Percentiles rank a stretch among this genome's conserved stretches.
Evolutionary conservation across 2,113 vertebrate genomes (phyloP).

Genomic region (Pycnonotus jocosus): DNA sequence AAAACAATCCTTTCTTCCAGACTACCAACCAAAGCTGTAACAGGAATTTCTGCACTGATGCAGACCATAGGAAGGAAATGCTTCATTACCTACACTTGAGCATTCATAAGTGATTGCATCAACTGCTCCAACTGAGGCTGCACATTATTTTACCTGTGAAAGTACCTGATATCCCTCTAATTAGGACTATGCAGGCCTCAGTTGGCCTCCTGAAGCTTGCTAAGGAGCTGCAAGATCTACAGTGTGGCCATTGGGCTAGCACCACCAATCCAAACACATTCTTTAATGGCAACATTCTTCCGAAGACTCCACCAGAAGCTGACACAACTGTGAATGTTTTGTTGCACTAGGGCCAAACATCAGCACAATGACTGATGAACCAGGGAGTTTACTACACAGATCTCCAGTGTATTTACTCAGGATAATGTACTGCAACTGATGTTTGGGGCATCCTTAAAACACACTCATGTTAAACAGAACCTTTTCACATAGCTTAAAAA

Average conservation of each 20-base stretch:
- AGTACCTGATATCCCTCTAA: not conserved
- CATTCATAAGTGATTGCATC: constrained; percentile 42
- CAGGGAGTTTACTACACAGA: not conserved
- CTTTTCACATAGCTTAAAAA: not conserved
- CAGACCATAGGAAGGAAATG: constrained; percentile 35
- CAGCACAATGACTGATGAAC: not conserved
- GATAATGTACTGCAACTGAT: not conserved
- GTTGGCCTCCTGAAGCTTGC: not conserved
- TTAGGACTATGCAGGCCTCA: not conserved
- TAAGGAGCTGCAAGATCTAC: constrained; percentile 4
- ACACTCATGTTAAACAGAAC: not conserved
- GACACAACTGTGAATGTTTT: not conserved
- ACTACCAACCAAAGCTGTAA: constrained; percentile 31
- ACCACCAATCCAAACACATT: constrained; percentile 5
- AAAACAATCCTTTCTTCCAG: constrained; percentile 37
- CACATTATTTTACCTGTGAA: constrained; percentile 38
- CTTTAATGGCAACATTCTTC: constrained; percentile 24
- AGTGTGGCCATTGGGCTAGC: not conserved
- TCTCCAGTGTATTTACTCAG: not conserved
- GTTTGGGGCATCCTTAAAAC: not conserved
- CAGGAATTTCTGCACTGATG: not conserved
- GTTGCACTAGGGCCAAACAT: accelerated
- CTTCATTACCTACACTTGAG: constrained; percentile 5
- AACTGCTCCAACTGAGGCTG: not conserved
- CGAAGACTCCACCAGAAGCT: constrained; percentile 10